Evolutionary conservation across 2,888 invertebrate genomes (phyloP).

Genomic region (Drosophila hawaiiensis): DNA sequence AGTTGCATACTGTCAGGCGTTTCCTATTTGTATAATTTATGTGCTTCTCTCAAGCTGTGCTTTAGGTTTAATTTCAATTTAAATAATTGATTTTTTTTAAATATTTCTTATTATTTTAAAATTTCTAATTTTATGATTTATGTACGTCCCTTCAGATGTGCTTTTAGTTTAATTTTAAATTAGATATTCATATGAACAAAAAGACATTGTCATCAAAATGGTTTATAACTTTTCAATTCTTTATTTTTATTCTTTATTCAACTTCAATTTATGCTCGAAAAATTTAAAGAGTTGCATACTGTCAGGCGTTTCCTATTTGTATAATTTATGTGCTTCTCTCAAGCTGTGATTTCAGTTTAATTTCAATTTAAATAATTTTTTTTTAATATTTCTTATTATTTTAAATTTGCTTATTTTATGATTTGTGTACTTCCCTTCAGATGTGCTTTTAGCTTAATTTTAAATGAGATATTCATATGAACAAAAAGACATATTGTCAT

Average conservation of each 20-base stretch:
- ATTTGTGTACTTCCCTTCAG: background rate
- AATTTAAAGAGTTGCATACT: constrained; percentile 34
- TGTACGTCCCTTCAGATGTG: background rate
- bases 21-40: background rate
- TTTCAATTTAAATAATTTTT: background rate
- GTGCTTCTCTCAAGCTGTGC: background rate
- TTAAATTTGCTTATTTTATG: too few species aligned
- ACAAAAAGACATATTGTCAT: background rate
- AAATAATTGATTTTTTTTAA: background rate
- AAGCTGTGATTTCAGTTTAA: background rate
- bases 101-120: background rate
- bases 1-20: constrained; percentile 43
- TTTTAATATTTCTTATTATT: background rate
- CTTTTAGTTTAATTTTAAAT: background rate
- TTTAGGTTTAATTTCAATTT: background rate
- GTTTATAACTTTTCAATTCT: background rate
- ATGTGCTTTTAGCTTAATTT: background rate
- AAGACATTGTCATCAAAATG: background rate
- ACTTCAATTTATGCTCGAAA: background rate
- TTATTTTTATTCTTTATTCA: background rate
- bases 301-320: constrained; percentile 20
- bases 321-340: background rate
- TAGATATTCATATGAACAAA: background rate
- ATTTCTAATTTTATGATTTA: background rate
- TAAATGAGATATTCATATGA: background rate